Percentiles rank a stretch among this genome's conserved stretches.
These are phyloP conservation scores for Arrhopalites spinosus DNA, from an alignment of 2,888 invertebrate genomes.

Conservation along the genomic window DNA sequence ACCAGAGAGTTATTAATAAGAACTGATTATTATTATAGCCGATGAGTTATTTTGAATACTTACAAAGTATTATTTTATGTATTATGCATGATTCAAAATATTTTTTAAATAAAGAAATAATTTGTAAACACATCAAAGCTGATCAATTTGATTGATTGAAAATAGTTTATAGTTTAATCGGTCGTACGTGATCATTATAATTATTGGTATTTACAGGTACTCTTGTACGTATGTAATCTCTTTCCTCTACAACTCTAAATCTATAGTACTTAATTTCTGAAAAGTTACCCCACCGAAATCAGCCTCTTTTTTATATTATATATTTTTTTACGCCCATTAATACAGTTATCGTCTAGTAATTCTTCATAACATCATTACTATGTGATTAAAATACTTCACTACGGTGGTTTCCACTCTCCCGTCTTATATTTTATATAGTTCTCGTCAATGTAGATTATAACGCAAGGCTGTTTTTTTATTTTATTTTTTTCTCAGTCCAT, in stretches of 20 bases:
- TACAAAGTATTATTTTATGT: too few species aligned
- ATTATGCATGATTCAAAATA: too few species aligned
- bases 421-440: not conserved
- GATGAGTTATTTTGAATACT: too few species aligned
- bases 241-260: not conserved
- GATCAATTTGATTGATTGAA: not conserved
- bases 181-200: conserved; percentile 7
- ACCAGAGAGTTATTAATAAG: too few species aligned
- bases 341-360: not conserved
- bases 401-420: not conserved
- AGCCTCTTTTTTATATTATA: conserved; percentile 3
- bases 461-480: too few species aligned
- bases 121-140: not conserved
- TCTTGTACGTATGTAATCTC: conserved; percentile 30
- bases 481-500: too few species aligned
- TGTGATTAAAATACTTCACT: too few species aligned
- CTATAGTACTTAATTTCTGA: not conserved
- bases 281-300: conserved; percentile 8
- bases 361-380: too few species aligned
- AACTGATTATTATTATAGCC: too few species aligned
- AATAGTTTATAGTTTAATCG: conserved; percentile 21
- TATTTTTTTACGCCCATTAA: not conserved
- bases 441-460: not conserved
- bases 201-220: conserved; percentile 29
- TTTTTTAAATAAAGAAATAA: not conserved